phyloP scores from a whole-genome alignment of 2,888 invertebrate genomes.

The Acanthosoma haemorrhoidale region DNA sequence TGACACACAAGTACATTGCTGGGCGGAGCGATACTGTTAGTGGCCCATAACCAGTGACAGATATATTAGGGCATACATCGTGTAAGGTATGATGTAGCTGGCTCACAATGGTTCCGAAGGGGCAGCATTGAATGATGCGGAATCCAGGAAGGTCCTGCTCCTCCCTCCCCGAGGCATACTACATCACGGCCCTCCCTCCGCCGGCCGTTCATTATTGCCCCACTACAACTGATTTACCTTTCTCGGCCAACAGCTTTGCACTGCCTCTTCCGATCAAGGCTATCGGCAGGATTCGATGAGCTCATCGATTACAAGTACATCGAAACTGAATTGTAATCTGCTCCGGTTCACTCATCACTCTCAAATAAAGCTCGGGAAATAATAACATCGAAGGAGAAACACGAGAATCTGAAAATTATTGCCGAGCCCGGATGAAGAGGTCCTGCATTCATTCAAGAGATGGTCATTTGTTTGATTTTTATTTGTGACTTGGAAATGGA shows the following conservation, averaged over 20 bases:
- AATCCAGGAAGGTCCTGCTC: neutral
- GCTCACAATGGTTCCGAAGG: conserved; percentile 2
- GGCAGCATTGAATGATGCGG: neutral
- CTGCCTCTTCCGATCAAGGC: no score
- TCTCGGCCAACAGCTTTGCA: neutral
- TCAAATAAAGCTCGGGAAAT: no score
- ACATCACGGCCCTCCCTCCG: neutral
- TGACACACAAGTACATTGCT: neutral
- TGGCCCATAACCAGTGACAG: neutral
- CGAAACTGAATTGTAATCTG: no score
- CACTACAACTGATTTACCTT: conserved; percentile 1
- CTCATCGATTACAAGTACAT: no score
- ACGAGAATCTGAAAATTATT: no score
- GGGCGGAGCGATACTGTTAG: neutral
- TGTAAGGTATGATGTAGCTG: neutral
- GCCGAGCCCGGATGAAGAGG: no score
- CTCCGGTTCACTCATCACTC: no score
- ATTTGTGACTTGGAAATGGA: no score
- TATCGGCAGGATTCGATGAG: neutral
- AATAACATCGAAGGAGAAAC: no score
- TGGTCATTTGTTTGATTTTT: no score
- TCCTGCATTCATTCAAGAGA: no score
- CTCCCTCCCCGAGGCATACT: neutral
- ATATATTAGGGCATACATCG: neutral
- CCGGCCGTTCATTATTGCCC: neutral